Evolutionary conservation across 2,113 vertebrate species (phyloP), one percentile per base, ranked within the genome.

Genomic region (Apistogramma diplotaenia): DNA sequence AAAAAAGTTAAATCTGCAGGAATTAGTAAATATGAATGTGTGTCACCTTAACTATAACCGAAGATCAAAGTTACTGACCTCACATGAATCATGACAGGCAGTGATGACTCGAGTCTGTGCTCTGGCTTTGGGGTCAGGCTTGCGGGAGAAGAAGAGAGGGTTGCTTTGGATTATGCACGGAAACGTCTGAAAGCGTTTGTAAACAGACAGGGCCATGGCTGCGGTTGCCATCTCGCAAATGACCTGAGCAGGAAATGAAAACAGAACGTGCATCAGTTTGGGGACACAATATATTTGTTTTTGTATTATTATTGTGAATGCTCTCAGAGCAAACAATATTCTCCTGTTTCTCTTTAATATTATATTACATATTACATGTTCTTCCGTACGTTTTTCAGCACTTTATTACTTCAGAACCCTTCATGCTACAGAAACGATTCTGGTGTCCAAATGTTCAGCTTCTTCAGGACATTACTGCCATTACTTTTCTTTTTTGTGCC

Each of bases 111-210:
- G 89, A 21, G 35, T 31, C 19, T 71, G 83, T 0, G n/a, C 18
- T 60, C 0, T 67, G 40, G 33, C 4, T 78, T 85, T 90, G 49
- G 87, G 89, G 74, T 94, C 93, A 0, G 91, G 65, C 51, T 93
- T 91, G 46, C 91, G 88, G 23, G 87, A 87, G 85, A 95, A 95
- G 40, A 85, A 62, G 49, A 95, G 84, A 1, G 89, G 89, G 51
- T 92, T 92, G 82, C 83, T 93, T 25, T 94, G 89, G 79, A 94
- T 84, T 65, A 93, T 91, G 82, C 92, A 94, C 0, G 94, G 93
- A 19, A 91, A 94, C 27, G 31, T 89, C 49, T 86, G 80, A 75
- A 93, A 95, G 58, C 92, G 92, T 35, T 91, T 92, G 79, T 77
- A 87, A 4, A 94, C 92, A 0, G 85, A 88, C 59, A 89, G 56